Evolutionary conservation across 1,140 invertebrate species (phyloP).

Genomic region (Ceratosolen fusciceps): DNA sequence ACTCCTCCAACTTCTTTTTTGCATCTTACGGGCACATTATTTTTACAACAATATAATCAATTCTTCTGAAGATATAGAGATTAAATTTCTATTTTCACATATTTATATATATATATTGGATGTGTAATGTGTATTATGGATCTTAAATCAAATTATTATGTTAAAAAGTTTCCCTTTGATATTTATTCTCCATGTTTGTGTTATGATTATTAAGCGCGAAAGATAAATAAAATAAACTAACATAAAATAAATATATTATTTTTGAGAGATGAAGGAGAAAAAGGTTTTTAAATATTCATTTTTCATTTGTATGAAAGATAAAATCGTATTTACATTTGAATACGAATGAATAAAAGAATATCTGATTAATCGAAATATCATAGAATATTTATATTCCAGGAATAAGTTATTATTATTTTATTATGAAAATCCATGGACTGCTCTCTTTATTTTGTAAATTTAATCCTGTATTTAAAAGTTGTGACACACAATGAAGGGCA

Average conservation of each 20-base stretch:
- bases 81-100: too few relatives aligned
- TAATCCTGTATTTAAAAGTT: too few relatives aligned
- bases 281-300: slow-evolving; percentile 4
- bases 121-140: background rate
- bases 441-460: too few relatives aligned
- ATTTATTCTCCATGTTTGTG: background rate
- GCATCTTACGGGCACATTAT: too few relatives aligned
- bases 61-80: too few relatives aligned
- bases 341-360: background rate
- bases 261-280: background rate
- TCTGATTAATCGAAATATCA: background rate
- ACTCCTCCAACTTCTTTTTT: too few relatives aligned
- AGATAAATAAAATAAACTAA: background rate
- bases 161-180: background rate
- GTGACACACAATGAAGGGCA: too few relatives aligned
- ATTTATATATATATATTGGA: too few relatives aligned
- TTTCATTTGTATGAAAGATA: background rate
- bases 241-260: too few relatives aligned
- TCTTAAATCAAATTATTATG: background rate
- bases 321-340: background rate
- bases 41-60: too few relatives aligned
- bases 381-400: background rate
- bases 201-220: background rate
- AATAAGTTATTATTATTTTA: background rate
- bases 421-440: background rate